phyloP scores from a whole-genome alignment of 2,888 invertebrate genomes.

The Ormyrus labotus region DNA sequence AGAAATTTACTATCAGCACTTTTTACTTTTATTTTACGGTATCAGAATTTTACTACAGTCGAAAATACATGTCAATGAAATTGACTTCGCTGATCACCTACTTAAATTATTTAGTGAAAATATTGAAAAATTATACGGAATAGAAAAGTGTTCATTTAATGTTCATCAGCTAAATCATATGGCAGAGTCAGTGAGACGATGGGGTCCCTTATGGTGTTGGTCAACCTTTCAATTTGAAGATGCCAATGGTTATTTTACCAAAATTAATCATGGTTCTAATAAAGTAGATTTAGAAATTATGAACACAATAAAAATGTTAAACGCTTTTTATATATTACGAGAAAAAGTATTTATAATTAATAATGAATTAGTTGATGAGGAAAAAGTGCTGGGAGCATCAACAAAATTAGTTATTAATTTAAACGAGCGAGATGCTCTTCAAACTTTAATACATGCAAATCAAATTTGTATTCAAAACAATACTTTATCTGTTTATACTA shows the following conservation, averaged over 20 bases:
- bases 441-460: no score
- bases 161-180: conserved; percentile 46
- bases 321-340: conserved; percentile 5
- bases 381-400: neutral
- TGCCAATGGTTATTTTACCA: conserved; percentile 39
- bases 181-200: conserved; percentile 24
- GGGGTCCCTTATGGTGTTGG: conserved; percentile 52
- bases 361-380: neutral
- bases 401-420: neutral
- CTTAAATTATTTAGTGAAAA: conserved; percentile 36
- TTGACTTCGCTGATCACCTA: conserved; percentile 13
- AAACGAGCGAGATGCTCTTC: neutral
- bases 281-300: conserved; percentile 44
- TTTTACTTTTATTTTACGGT: conserved; percentile 9
- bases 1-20: no score
- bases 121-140: conserved; percentile 43
- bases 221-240: conserved; percentile 53
- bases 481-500: no score
- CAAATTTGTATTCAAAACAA: no score
- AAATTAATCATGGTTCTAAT: conserved; percentile 42
- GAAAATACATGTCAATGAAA: conserved; percentile 18
- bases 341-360: neutral
- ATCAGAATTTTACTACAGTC: conserved; percentile 27
- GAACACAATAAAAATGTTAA: conserved; percentile 40
- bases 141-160: conserved; percentile 45